Conservation (phyloP, 2,888 invertebrate species). For the Apamea sordens region DNA sequence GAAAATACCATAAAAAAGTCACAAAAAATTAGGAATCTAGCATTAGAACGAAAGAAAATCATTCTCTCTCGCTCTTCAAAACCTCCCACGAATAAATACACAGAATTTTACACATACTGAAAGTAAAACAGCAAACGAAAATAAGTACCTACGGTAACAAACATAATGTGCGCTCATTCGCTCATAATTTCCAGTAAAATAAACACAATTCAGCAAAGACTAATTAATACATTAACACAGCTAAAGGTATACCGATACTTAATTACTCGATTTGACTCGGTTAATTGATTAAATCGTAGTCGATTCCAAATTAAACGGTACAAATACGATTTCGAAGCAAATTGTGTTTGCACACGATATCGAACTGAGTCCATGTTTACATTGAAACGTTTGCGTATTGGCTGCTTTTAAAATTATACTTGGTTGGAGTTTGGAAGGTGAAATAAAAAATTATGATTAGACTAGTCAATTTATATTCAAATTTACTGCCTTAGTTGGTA, state of each 20-base stretch:
- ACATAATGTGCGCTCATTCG: constrained; percentile 16
- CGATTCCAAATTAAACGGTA: constrained; percentile 80
- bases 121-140: background rate
- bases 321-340: constrained; percentile 81
- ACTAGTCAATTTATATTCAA: background rate
- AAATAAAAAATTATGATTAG: constrained; percentile 31
- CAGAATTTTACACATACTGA: background rate
- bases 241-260: constrained; percentile 70
- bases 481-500: background rate
- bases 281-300: constrained; percentile 81
- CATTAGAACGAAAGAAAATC: background rate
- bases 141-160: constrained; percentile 4
- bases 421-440: background rate
- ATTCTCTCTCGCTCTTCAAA: background rate
- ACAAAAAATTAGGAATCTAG: background rate
- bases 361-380: constrained; percentile 63
- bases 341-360: constrained; percentile 81
- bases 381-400: constrained; percentile 41
- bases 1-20: no score
- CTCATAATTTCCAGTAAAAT: constrained; percentile 37
- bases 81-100: background rate
- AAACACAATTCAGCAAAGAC: constrained; percentile 54
- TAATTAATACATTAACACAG: constrained; percentile 68
- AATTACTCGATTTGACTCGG: constrained; percentile 80
- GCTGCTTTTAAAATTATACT: constrained; percentile 36